Conservation (phyloP, 2,797 vertebrate genomes). For the Esox lucius region DNA sequence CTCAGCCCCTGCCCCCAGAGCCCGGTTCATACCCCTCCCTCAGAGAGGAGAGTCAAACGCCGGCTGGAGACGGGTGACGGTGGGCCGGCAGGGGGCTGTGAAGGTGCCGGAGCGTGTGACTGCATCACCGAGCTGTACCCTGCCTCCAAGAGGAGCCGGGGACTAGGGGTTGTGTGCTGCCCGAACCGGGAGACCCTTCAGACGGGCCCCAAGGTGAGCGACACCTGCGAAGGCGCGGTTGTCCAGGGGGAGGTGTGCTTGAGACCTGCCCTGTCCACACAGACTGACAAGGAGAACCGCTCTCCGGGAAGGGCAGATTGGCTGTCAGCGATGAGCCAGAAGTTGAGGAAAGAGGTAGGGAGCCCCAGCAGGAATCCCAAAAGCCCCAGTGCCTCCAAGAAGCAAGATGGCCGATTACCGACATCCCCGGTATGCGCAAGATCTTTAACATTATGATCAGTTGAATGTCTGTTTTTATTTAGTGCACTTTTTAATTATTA, state of each 20-base stretch:
- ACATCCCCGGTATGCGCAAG: constrained; percentile 65
- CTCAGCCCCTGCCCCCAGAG: constrained; percentile 77
- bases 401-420: constrained; percentile 67
- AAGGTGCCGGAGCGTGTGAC: constrained; percentile 66
- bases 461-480: neutral
- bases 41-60: constrained; percentile 85
- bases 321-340: constrained; percentile 86
- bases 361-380: constrained; percentile 53
- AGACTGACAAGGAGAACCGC: constrained; percentile 86
- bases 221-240: constrained; percentile 24
- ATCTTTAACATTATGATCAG: neutral
- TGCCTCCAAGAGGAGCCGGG: constrained; percentile 70
- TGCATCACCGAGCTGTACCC: constrained; percentile 81
- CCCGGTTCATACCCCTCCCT: constrained; percentile 49
- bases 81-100: constrained; percentile 48
- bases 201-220: constrained; percentile 28
- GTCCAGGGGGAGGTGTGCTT: constrained; percentile 30
- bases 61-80: constrained; percentile 81
- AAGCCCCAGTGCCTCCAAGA: constrained; percentile 68
- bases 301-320: constrained; percentile 82
- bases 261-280: constrained; percentile 17
- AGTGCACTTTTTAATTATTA: no score
- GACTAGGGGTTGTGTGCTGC: constrained; percentile 40
- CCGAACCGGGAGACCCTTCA: constrained; percentile 25
- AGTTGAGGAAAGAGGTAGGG: constrained; percentile 71